phyloP scores from a whole-genome alignment of 2,113 vertebrate species.

The Rhipidura dahli region DNA sequence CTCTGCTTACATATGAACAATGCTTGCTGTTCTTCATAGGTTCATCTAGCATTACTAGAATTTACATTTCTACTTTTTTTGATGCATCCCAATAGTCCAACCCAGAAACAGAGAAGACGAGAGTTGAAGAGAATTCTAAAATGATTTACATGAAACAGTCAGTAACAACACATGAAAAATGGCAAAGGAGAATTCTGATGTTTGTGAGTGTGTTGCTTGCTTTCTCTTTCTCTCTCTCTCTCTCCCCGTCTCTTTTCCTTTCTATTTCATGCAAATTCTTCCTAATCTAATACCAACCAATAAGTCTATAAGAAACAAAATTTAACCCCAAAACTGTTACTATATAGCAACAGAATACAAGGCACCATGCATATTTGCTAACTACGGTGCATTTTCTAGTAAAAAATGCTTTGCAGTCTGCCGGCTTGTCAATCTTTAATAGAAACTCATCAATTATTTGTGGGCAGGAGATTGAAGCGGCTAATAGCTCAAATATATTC shows the following conservation, averaged over 20 bases:
- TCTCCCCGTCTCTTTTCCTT: neutral
- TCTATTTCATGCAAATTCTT: conserved; percentile 29
- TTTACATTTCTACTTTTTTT: conserved; percentile 55
- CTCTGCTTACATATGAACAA: conserved; percentile 17
- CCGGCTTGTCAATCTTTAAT: conserved; percentile 85
- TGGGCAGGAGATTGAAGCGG: conserved; percentile 83
- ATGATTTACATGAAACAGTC: conserved; percentile 26
- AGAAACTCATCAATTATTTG: conserved; percentile 90
- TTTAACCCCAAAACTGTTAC: conserved; percentile 64
- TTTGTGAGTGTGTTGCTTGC: neutral
- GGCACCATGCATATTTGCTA: conserved; percentile 71
- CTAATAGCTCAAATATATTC: conserved; percentile 87
- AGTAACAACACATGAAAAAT: conserved; percentile 53
- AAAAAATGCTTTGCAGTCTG: conserved; percentile 78
- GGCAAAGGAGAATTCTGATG: neutral
- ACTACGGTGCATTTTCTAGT: conserved; percentile 73
- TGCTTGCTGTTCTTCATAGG: neutral
- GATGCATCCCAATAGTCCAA: neutral
- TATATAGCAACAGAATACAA: conserved; percentile 61
- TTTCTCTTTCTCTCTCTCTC: neutral
- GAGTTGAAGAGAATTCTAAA: conserved; percentile 31
- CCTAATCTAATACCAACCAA: conserved; percentile 52
- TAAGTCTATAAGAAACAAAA: conserved; percentile 58
- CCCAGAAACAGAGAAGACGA: neutral
- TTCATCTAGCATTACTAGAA: neutral